Base-by-base conservation (phyloP, 2,797 vertebrate species). In the Emydoidea blandingii region DNA sequence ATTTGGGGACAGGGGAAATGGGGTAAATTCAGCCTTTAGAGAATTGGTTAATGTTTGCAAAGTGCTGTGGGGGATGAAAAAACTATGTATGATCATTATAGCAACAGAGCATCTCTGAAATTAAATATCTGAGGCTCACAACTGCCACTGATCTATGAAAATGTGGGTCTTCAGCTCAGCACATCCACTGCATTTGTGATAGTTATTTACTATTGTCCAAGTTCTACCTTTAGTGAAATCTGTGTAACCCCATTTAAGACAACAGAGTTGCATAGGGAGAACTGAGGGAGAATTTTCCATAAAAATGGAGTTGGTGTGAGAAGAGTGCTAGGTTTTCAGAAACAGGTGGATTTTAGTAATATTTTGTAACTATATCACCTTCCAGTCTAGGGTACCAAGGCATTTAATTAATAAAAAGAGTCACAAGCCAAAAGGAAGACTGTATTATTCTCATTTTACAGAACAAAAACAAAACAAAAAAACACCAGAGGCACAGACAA, bases 61-160 rank as follows among this genome's bases (percentile, higher is more conserved):
- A 94, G 76, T 52, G 29, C 87, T 96, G 92, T 88, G 85, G 91
- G 85, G 85, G 37, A 92, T 25, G 7, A 94, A 90, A 81, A 54
- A 37, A 52, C 85, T 94, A 19, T 78, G 80, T 82, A 92, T 88
- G 81, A 88, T 79, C 65, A 87, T 5, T 82, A 52, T 59, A 94
- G 41, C 49, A 78, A 44, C 3, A 5, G 3, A 80, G 74, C 44
- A 23, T 44, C 27, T 37, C 49, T 37, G 79, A 94, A 94, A 92
- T 1, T 49, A 8, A 86, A 54, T 92, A 56, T 44, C n/a, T 82
- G 62, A 94, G 14, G 81, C 85, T 52, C 57, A 12, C 86, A 72
- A 87, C 56, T 89, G 89, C 3, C 14, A 72, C 21, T 72, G 18
- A 41, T 83, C 21, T 10, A 5, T 78, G 27, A 49, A 78, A 78